Conservation (phyloP, 2,797 vertebrate species). For the Antrozous pallidus region DNA sequence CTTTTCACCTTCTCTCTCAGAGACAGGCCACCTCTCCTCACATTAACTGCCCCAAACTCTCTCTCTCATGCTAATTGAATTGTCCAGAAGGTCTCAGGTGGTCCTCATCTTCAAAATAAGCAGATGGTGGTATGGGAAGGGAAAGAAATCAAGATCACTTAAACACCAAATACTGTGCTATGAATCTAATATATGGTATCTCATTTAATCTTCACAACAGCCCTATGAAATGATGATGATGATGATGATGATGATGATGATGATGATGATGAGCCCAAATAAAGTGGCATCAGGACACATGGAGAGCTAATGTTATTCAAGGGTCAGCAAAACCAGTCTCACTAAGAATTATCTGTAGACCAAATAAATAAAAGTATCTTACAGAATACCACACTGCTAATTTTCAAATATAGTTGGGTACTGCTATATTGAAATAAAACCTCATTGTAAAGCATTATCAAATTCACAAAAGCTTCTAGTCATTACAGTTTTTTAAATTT, state of each 20-base stretch:
- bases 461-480: background rate
- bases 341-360: background rate
- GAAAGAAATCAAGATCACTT: background rate
- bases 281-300: background rate
- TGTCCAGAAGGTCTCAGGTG: background rate
- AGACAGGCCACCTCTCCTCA: background rate
- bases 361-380: constrained; percentile 27
- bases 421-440: background rate
- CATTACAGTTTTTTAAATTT: background rate
- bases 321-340: constrained; percentile 1
- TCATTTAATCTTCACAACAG: background rate
- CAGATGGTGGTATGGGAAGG: background rate
- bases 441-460: background rate
- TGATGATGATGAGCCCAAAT: background rate
- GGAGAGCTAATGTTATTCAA: background rate
- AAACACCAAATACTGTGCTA: background rate
- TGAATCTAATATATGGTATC: background rate
- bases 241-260: background rate
- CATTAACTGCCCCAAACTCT: background rate
- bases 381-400: background rate
- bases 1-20: background rate
- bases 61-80: background rate
- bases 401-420: background rate
- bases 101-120: background rate
- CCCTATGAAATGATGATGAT: background rate